Conservation (phyloP, 35 echinoderm and acorn worm genomes). For the Ptychodera flava region DNA sequence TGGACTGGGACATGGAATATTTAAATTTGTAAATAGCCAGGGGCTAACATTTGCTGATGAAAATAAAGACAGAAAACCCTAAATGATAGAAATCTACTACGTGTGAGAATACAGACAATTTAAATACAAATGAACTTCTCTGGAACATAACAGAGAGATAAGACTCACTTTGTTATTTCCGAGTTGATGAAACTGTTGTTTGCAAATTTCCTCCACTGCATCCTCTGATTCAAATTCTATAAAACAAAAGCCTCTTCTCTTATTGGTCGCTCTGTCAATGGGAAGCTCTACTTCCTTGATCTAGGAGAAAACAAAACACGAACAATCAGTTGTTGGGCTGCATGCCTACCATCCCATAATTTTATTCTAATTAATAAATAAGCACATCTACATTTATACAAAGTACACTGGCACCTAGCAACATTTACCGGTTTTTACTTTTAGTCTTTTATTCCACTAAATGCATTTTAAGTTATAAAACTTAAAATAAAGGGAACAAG, state of each 20-base stretch:
- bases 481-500: not conserved
- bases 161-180: not conserved
- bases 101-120: no score
- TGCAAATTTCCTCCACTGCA: not conserved
- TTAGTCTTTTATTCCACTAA: not conserved
- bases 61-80: no score
- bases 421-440: not conserved
- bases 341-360: not conserved
- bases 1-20: no score
- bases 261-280: not conserved
- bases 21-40: no score
- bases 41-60: no score
- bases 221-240: not conserved
- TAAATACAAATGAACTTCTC: no score
- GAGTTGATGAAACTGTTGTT: not conserved
- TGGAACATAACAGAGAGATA: no score
- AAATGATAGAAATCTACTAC: no score
- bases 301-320: not conserved
- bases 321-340: not conserved
- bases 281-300: not conserved
- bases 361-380: not conserved
- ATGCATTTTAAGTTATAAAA: not conserved
- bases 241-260: not conserved
- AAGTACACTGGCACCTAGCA: not conserved
- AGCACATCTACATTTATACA: constrained; percentile 1